These are phyloP conservation scores for Caenorhabditis brenneri DNA, from an alignment of 1,140 invertebrate species.

Conservation along the genomic window DNA sequence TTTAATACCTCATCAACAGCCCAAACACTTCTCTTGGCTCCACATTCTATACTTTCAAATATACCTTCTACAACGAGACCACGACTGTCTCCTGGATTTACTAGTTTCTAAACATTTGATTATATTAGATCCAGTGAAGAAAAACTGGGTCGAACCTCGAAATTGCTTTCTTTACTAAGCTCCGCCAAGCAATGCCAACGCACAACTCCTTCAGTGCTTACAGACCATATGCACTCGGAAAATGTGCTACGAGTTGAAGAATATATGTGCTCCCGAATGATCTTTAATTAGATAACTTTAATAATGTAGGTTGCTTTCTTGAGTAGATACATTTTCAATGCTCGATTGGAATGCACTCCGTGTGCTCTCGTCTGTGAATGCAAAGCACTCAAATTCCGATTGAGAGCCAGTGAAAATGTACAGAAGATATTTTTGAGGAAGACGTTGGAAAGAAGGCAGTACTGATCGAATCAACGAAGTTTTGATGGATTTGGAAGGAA, in stretches of 20 bases:
- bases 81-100: neutral
- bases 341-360: neutral
- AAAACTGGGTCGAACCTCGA: no score
- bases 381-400: neutral
- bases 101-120: no score
- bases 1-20: neutral
- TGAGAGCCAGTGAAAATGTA: neutral
- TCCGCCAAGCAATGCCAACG: slow-evolving; percentile 17
- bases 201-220: neutral
- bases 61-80: neutral
- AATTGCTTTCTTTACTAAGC: neutral
- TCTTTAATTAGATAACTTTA: neutral
- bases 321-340: neutral
- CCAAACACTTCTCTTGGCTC: neutral
- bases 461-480: neutral
- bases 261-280: neutral
- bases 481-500: neutral
- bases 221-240: neutral
- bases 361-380: neutral
- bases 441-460: neutral
- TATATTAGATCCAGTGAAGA: no score
- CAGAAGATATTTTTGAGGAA: slow-evolving; percentile 19
- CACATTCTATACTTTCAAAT: neutral
- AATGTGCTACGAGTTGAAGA: neutral
- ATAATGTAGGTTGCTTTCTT: neutral